Evolutionary conservation across 23 tunicate species (phyloP).

Genomic region (Styela clava): DNA sequence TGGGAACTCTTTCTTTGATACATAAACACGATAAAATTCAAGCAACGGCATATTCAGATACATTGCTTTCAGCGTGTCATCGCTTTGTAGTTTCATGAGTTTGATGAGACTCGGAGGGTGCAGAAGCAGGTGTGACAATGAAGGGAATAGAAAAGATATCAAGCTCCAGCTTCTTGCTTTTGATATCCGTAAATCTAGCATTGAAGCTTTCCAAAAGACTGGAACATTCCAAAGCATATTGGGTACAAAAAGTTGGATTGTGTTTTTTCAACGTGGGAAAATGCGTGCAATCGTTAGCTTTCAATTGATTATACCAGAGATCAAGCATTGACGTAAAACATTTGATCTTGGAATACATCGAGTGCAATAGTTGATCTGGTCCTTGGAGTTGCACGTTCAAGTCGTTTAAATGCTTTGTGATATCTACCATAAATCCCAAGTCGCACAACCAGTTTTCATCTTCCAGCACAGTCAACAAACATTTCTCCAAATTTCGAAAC

Average conservation of each 20-base stretch:
- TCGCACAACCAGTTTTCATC: slow-evolving; percentile 57
- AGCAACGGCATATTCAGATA: too few species aligned
- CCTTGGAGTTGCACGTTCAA: slow-evolving; percentile 48
- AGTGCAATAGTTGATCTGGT: slow-evolving; percentile 52
- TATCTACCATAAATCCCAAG: slow-evolving; percentile 59
- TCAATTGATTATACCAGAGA: slow-evolving; percentile 54
- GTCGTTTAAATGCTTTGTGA: slow-evolving; percentile 44
- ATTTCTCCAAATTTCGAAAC: slow-evolving; percentile 33
- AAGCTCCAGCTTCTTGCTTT: slow-evolving; percentile 54
- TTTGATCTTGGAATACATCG: slow-evolving; percentile 50
- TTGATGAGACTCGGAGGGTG: too few species aligned
- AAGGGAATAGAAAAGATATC: too few species aligned
- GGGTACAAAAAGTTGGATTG: slow-evolving; percentile 49
- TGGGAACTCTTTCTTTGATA: slow-evolving; percentile 1
- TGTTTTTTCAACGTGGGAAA: slow-evolving; percentile 68
- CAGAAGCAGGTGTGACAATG: too few species aligned
- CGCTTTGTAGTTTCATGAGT: too few species aligned
- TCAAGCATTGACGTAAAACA: slow-evolving; percentile 43
- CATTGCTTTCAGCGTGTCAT: too few species aligned
- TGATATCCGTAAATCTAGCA: slow-evolving; percentile 61
- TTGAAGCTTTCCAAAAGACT: slow-evolving; percentile 45
- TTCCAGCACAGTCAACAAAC: slow-evolving; percentile 47
- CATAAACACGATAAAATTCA: neutral
- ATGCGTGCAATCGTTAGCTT: slow-evolving; percentile 53
- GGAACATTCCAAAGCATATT: slow-evolving; percentile 61